Evolutionary conservation across 2,888 invertebrate genomes (phyloP).

Genomic region (Dryobota labecula): DNA sequence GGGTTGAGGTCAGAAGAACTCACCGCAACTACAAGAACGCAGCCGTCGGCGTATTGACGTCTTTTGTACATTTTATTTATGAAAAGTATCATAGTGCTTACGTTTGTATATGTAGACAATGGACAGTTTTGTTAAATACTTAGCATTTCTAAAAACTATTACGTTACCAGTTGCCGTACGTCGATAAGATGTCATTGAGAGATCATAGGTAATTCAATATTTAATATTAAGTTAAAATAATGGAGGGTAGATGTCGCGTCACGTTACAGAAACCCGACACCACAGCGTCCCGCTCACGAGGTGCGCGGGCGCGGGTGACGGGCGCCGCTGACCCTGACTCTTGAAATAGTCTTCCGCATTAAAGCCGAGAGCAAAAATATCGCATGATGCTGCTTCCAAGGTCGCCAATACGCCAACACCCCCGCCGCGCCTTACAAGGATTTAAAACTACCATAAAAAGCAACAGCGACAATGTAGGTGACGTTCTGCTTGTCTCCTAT

Average conservation of each 20-base stretch:
- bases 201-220: neutral
- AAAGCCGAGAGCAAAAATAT: slow-evolving; percentile 88
- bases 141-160: slow-evolving; percentile 17
- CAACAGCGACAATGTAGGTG: slow-evolving; percentile 48
- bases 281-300: slow-evolving; percentile 72
- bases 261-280: slow-evolving; percentile 81
- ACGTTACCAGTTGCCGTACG: neutral
- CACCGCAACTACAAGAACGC: slow-evolving; percentile 70
- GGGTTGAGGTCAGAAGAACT: slow-evolving; percentile 85
- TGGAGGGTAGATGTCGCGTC: slow-evolving; percentile 73
- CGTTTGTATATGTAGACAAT: slow-evolving; percentile 47
- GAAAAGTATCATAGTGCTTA: slow-evolving; percentile 41
- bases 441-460: slow-evolving; percentile 75
- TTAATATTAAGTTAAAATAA: slow-evolving; percentile 21
- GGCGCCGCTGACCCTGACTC: slow-evolving; percentile 88
- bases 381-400: slow-evolving; percentile 87
- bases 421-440: slow-evolving; percentile 80
- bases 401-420: slow-evolving; percentile 74
- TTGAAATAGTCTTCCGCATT: slow-evolving; percentile 91
- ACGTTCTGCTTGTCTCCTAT: slow-evolving; percentile 59
- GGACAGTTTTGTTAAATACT: slow-evolving; percentile 18
- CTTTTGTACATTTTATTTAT: slow-evolving; percentile 63
- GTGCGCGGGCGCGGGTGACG: slow-evolving; percentile 82
- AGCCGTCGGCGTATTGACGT: slow-evolving; percentile 50
- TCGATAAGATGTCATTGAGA: neutral